phyloP scores from a whole-genome alignment of 2,888 invertebrate species.

The Drosophila mimetica region DNA sequence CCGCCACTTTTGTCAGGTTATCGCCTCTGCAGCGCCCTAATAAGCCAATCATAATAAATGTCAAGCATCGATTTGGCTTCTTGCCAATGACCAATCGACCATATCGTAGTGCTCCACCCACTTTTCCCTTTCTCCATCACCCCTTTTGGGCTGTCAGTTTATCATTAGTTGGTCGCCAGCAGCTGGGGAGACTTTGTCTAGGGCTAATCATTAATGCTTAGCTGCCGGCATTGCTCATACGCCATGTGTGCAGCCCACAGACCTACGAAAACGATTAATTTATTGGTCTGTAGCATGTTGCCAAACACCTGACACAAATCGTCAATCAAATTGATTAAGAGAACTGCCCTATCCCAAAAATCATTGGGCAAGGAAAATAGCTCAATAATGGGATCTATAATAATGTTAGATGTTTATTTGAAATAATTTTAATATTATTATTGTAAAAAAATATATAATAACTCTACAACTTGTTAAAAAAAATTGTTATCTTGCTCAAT shows the following conservation, averaged over 20 bases:
- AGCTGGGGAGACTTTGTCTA: conserved; percentile 44
- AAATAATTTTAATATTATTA: too few relatives aligned
- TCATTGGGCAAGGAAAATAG: conserved; percentile 1
- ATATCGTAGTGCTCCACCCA: conserved; percentile 18
- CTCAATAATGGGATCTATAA: background rate
- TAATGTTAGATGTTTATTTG: background rate
- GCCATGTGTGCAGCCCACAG: conserved; percentile 40
- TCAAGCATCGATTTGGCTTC: conserved; percentile 73
- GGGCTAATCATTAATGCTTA: conserved; percentile 68
- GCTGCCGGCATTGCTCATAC: conserved; percentile 61
- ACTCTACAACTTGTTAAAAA: too few relatives aligned
- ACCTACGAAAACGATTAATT: conserved; percentile 41
- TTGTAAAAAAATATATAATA: too few relatives aligned
- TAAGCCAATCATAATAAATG: conserved; percentile 79
- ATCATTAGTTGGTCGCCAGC: conserved; percentile 53
- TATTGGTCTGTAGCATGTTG: conserved; percentile 53
- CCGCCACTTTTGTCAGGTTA: conserved; percentile 11
- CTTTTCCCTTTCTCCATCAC: background rate
- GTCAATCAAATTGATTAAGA: conserved; percentile 40
- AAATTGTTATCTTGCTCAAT: too few relatives aligned
- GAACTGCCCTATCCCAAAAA: conserved; percentile 37
- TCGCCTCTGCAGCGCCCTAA: conserved; percentile 58
- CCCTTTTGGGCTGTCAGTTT: conserved; percentile 52
- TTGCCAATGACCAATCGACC: conserved; percentile 67
- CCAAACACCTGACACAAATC: conserved; percentile 58